A percentile compares a stretch with the other conserved stretches of the same genome.
These are phyloP conservation scores for Heliconius erato DNA, from an alignment of 2,888 invertebrate genomes.

Conservation along the genomic window DNA sequence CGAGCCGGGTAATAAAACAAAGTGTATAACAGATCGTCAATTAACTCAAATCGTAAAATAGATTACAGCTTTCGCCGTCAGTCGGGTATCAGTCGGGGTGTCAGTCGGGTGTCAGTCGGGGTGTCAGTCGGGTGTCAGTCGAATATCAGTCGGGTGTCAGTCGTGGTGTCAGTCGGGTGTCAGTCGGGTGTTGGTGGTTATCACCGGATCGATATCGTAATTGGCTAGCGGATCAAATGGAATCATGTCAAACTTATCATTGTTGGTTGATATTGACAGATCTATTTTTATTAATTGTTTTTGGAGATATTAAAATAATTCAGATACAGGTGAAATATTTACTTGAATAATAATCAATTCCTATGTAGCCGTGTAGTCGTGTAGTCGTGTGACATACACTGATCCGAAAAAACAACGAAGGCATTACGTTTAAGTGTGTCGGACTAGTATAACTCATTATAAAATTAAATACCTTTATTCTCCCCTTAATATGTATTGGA, in stretches of 20 bases:
- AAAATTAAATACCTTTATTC: no score
- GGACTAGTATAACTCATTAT: no score
- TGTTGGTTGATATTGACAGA: background rate
- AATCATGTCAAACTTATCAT: background rate
- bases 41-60: slow-evolving; percentile 9
- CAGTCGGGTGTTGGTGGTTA: background rate
- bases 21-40: slow-evolving; percentile 12
- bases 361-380: no score
- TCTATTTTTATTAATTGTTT: background rate
- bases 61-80: background rate
- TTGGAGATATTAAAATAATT: background rate
- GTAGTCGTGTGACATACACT: no score
- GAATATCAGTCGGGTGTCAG: background rate
- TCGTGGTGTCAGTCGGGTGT: background rate
- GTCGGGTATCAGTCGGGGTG: background rate
- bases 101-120: no score
- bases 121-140: no score
- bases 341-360: no score
- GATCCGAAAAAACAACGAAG: no score
- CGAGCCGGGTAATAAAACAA: slow-evolving; percentile 9
- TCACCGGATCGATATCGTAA: background rate
- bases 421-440: no score
- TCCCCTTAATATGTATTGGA: no score
- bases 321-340: no score
- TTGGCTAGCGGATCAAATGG: slow-evolving; percentile 7